These are phyloP conservation scores for Epistrophe grossulariae DNA, from an alignment of 2,888 invertebrate genomes.

Conservation along the genomic window DNA sequence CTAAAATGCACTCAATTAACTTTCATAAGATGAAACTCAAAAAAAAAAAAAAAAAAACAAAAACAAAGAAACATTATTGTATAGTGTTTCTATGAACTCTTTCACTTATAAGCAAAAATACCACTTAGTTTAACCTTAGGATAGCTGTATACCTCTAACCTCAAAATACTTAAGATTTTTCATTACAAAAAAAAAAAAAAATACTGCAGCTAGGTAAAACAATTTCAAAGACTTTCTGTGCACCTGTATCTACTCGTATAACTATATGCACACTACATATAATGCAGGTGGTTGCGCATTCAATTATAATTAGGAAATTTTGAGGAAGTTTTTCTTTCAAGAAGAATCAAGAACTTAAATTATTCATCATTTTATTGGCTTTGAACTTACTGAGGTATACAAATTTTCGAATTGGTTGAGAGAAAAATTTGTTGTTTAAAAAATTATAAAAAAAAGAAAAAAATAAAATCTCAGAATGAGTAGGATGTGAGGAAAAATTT, in stretches of 20 bases:
- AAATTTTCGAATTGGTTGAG: background rate
- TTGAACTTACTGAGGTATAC: background rate
- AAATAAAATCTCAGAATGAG: background rate
- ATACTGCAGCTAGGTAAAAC: background rate
- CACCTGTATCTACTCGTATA: background rate
- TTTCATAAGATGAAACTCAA: background rate
- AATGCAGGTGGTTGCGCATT: slow-evolving; percentile 7
- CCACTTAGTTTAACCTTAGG: background rate
- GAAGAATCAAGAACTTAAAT: background rate
- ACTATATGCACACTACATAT: background rate
- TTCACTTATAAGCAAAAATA: background rate
- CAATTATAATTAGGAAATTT: background rate
- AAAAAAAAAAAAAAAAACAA: background rate
- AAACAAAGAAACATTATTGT: background rate
- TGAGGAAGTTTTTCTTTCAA: background rate
- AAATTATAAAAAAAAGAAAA: too few relatives aligned
- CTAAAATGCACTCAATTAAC: slow-evolving; percentile 26
- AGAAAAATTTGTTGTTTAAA: background rate
- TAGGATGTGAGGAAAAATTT: too few relatives aligned
- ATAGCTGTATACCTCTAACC: slow-evolving; percentile 1
- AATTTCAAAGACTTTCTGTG: background rate
- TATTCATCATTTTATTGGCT: background rate
- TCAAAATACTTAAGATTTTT: slow-evolving; percentile 17
- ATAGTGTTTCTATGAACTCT: background rate
- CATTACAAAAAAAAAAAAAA: background rate